Percentiles rank a stretch among this genome's conserved stretches.
phyloP scores from a whole-genome alignment of 2,797 vertebrate genomes.

The Pteronotus mesoamericanus region DNA sequence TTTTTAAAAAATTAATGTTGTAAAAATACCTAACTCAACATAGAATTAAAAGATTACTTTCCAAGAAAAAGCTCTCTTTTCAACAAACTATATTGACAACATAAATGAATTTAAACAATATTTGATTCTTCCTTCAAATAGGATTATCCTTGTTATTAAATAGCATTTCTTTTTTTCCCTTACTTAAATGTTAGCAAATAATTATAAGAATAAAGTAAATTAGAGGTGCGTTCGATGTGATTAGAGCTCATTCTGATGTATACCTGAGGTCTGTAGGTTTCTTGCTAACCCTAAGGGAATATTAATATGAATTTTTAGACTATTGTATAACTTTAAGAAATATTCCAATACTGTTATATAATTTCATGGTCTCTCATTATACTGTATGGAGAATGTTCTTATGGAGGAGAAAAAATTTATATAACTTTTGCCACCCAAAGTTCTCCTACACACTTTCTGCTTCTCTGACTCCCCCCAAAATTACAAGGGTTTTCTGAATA shows the following conservation, averaged over 20 bases:
- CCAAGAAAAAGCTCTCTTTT: not conserved
- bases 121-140: not conserved
- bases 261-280: not conserved
- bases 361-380: not conserved
- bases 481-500: not conserved
- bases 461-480: not conserved
- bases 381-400: not conserved
- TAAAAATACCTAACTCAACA: not conserved
- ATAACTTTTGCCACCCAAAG: not conserved
- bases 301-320: not conserved
- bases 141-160: not conserved
- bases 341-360: not conserved
- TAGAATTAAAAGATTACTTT: not conserved
- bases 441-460: not conserved
- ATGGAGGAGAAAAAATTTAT: not conserved
- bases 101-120: not conserved
- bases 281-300: not conserved
- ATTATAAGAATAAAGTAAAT: slow-evolving; percentile 21
- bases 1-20: not conserved
- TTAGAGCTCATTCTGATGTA: not conserved
- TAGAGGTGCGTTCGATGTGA: not conserved
- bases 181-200: not conserved
- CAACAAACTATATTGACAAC: not conserved
- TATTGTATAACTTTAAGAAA: not conserved
- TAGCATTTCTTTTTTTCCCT: not conserved